Evolutionary conservation across 2,888 invertebrate species (phyloP).

Genomic region (Agrochola lota): DNA sequence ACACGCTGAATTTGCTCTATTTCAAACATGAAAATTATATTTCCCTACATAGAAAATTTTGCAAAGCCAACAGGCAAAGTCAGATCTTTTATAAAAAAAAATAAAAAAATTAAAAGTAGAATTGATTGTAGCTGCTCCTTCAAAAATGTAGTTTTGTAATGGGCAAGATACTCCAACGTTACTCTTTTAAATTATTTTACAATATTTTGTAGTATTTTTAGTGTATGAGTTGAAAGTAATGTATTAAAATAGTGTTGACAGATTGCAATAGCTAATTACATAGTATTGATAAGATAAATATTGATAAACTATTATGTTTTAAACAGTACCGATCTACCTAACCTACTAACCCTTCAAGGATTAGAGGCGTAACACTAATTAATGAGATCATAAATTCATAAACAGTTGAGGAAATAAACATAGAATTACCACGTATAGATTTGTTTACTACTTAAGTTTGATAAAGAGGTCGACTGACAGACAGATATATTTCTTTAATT

Average conservation of each 20-base stretch:
- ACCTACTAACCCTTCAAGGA: slow-evolving; percentile 35
- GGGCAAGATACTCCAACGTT: too few relatives aligned
- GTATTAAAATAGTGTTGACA: background rate
- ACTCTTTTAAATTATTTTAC: too few relatives aligned
- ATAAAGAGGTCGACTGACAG: slow-evolving; percentile 48
- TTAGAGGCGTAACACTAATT: slow-evolving; percentile 19
- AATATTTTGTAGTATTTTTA: too few relatives aligned
- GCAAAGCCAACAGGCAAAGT: background rate
- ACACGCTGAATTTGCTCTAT: too few relatives aligned
- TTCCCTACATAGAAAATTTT: too few relatives aligned
- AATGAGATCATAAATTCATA: slow-evolving; percentile 31
- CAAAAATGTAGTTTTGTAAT: too few relatives aligned
- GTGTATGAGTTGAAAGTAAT: too few relatives aligned
- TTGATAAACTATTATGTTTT: background rate
- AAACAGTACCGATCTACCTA: slow-evolving; percentile 5
- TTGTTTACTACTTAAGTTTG: slow-evolving; percentile 49
- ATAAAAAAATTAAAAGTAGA: too few relatives aligned
- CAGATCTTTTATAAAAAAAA: too few relatives aligned
- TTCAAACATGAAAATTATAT: too few relatives aligned
- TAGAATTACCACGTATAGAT: slow-evolving; percentile 8
- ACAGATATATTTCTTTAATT: slow-evolving; percentile 31
- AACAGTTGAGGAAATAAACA: slow-evolving; percentile 36
- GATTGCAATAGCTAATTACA: background rate
- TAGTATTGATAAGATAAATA: background rate
- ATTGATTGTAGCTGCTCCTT: too few relatives aligned